phyloP scores from a whole-genome alignment of 2,113 vertebrate genomes.

The Hemibagrus wyckioides region DNA sequence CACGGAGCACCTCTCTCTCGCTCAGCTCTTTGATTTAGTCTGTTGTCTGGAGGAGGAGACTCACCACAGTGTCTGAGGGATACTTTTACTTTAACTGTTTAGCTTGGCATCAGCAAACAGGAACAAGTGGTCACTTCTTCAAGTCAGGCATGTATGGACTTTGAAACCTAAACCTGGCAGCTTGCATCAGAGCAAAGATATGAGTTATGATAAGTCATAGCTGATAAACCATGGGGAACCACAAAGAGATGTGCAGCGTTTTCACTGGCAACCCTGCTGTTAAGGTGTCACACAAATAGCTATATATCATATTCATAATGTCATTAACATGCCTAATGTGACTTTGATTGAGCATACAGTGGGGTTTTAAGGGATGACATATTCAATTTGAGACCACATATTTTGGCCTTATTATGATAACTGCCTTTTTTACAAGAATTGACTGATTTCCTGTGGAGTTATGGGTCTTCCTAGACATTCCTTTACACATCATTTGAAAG shows the following conservation, averaged over 20 bases:
- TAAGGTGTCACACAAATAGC: conserved; percentile 58
- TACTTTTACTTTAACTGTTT: conserved; percentile 70
- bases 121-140: conserved; percentile 31
- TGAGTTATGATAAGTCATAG: conserved; percentile 55
- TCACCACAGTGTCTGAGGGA: conserved; percentile 49
- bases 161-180: conserved; percentile 48
- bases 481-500: conserved; percentile 36
- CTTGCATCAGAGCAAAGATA: conserved; percentile 52
- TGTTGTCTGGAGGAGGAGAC: conserved; percentile 43
- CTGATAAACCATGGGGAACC: conserved; percentile 57
- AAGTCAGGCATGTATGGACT: conserved; percentile 59
- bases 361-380: conserved; percentile 52
- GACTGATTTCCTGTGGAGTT: conserved; percentile 36
- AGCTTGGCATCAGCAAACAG: conserved; percentile 60
- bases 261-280: conserved; percentile 47
- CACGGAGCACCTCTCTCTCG: conserved; percentile 59
- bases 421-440: conserved; percentile 52
- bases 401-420: conserved; percentile 48
- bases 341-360: conserved; percentile 52
- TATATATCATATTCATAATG: conserved; percentile 49
- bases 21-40: conserved; percentile 23
- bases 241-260: conserved; percentile 38
- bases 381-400: conserved; percentile 55
- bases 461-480: conserved; percentile 32
- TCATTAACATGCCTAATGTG: conserved; percentile 59